Conservation (phyloP, 2,113 vertebrate species). For the Atlantisia rogersi region DNA sequence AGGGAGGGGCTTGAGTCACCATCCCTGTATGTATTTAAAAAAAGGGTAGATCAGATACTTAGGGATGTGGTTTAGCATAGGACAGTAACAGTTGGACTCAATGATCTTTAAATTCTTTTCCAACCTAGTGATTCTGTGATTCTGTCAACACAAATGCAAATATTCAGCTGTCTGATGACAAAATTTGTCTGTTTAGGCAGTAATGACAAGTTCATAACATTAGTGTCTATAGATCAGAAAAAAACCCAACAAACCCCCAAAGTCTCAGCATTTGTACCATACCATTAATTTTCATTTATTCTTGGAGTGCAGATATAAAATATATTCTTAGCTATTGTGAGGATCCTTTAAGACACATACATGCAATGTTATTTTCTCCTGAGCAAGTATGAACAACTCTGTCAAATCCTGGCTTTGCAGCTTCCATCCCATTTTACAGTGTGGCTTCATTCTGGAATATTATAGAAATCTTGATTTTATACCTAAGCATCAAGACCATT, state of each 20-base stretch:
- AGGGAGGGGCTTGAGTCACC: too few relatives aligned
- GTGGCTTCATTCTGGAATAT: not conserved
- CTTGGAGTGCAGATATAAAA: not conserved
- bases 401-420: not conserved
- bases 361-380: not conserved
- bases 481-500: not conserved
- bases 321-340: not conserved
- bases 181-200: not conserved
- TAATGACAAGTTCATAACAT: not conserved
- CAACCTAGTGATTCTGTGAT: too few relatives aligned
- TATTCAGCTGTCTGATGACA: not conserved
- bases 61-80: too few relatives aligned
- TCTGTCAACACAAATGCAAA: not conserved
- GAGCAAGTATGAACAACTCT: not conserved
- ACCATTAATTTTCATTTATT: not conserved
- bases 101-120: too few relatives aligned
- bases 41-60: too few relatives aligned
- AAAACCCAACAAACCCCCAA: accelerated
- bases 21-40: too few relatives aligned
- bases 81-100: too few relatives aligned
- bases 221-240: not conserved
- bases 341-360: not conserved
- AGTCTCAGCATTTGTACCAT: not conserved
- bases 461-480: not conserved
- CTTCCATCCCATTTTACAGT: not conserved